Evolutionary conservation across 2,797 vertebrate genomes (phyloP).

Genomic region (Argya squamiceps): DNA sequence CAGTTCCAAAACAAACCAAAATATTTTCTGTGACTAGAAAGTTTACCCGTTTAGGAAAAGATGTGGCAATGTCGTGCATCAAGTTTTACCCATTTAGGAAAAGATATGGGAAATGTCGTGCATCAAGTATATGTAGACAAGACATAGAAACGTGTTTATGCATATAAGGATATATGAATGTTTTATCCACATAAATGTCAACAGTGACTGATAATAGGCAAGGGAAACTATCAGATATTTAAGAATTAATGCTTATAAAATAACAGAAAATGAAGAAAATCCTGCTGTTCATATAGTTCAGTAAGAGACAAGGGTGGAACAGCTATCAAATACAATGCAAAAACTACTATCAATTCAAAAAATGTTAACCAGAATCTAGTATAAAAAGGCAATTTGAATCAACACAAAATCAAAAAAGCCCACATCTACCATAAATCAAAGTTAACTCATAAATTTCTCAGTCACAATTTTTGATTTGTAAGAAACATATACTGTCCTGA

Average conservation of each 20-base stretch:
- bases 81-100: neutral
- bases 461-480: neutral
- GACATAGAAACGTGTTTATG: neutral
- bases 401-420: neutral
- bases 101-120: neutral
- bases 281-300: neutral
- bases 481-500: neutral
- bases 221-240: neutral
- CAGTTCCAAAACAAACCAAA: neutral
- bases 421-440: neutral
- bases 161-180: neutral
- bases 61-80: neutral
- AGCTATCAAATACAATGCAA: neutral
- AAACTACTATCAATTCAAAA: neutral
- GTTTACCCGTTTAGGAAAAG: neutral
- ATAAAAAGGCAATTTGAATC: neutral
- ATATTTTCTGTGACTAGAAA: neutral
- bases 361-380: neutral
- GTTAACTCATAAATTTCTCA: rapidly evolving
- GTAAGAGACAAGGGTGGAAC: neutral
- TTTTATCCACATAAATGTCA: neutral
- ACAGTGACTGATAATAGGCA: neutral
- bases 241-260: neutral
- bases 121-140: neutral
- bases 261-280: neutral